Evolutionary conservation across 92 coral and sea anemone species (phyloP), one percentile per base, ranked within the genome.

Genomic region (Umimayanthus chanpuru): DNA sequence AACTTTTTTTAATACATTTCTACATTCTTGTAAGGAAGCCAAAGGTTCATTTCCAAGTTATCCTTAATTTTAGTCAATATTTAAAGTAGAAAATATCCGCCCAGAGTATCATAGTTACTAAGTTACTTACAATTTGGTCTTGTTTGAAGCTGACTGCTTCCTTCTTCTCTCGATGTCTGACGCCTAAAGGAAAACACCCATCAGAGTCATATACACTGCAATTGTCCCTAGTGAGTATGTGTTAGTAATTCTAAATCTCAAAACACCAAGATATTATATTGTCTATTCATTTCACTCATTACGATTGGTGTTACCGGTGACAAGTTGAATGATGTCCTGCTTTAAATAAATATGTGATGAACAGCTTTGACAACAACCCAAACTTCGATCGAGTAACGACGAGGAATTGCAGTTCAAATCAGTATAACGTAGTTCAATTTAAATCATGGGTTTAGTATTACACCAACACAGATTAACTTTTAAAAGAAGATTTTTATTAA

Each of bases 131-230:
- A 83, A 9, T 68, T 47, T 25, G 87, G 79, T 11, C 87, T 47
- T 43, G 78, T 14, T 43, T 44, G 66, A 20, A 68, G 77, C 71
- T 87, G 88, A 20, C 36, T 82, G 90, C 88, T 58, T 87, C 87
- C 87, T 10, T 89, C 89, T 5, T 87, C 89, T 39, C 78, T 86
- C 7, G 93, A 83, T 0, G 88, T 81, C 25, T 76, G 73, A 43
- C 90, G 85, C 25, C 85, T 72, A 20, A 25, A 81, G 50, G 26
- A 81, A 81, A 23, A 71, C 18, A 79, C 47, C 15, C 15, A 49
- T 14, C 26, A 36, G 10, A 83, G 10, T 6, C 18, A 25, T 10
- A 12, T 8, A 7, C n/a, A 4, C 12, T 16, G 2, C 6, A 7
- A 2, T 21, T 7, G n/a, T 43, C 56, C 38, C 29, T 43, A 2